Evolutionary conservation across 2,113 vertebrate genomes (phyloP).

Genomic region (Cichladusa arquata): DNA sequence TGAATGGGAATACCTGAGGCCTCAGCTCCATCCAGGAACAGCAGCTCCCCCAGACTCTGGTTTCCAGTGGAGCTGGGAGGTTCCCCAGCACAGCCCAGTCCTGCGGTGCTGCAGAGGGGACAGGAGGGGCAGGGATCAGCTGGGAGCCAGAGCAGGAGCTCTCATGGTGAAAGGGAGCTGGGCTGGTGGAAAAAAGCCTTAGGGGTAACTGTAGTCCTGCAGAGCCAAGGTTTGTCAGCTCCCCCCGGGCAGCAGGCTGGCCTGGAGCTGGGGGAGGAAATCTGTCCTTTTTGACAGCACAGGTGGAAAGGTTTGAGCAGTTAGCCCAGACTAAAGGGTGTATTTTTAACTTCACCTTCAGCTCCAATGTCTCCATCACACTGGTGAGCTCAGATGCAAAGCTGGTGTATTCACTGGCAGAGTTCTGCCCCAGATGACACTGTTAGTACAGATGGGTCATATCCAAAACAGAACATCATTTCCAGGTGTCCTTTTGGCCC

Average conservation of each 20-base stretch:
- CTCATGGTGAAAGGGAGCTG: not conserved
- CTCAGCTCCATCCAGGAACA: not conserved
- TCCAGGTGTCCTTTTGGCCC: not conserved
- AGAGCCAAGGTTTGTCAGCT: not conserved
- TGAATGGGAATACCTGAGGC: not conserved
- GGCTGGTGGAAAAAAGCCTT: not conserved
- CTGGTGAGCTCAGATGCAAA: not conserved
- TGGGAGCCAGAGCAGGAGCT: not conserved
- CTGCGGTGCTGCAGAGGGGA: not conserved
- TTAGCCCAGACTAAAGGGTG: not conserved
- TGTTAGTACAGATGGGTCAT: not conserved
- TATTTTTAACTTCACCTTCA: not conserved
- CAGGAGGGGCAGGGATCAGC: not conserved
- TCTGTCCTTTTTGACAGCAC: not conserved
- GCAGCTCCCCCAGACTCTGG: fast-evolving
- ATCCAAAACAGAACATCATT: not conserved
- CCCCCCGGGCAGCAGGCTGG: not conserved
- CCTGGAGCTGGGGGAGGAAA: not conserved
- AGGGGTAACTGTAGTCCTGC: not conserved
- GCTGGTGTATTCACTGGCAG: fast-evolving
- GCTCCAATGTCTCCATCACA: not conserved
- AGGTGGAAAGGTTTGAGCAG: not conserved
- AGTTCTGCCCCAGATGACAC: not conserved
- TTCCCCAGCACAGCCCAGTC: not conserved
- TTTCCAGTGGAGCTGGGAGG: not conserved